Conservation (phyloP, 1,140 invertebrate species). For the Drosophila micromelanica region DNA sequence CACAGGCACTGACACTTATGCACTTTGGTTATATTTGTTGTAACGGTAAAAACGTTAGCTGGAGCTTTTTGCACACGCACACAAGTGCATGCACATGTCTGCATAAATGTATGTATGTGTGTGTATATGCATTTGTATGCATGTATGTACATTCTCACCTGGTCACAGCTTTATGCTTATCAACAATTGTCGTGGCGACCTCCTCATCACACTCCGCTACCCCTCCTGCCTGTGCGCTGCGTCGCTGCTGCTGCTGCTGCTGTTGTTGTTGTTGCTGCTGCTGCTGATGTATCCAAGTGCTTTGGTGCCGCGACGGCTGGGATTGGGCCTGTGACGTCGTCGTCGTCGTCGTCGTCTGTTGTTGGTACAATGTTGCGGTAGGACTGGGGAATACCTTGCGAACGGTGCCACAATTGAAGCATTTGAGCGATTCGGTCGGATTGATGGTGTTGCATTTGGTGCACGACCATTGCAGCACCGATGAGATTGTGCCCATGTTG, state of each 20-base stretch:
- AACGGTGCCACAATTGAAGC: conserved; percentile 90
- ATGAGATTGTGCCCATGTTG: conserved; percentile 95
- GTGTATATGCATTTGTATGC: conserved; percentile 28
- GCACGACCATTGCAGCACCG: conserved; percentile 95
- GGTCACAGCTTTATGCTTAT: conserved; percentile 59
- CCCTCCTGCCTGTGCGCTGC: conserved; percentile 21
- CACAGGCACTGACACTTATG: conserved; percentile 8
- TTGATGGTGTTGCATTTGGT: conserved; percentile 93
- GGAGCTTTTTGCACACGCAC: conserved; percentile 37
- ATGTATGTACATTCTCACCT: conserved; percentile 36
- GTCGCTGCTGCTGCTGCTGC: conserved; percentile 9
- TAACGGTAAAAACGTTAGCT: conserved; percentile 46
- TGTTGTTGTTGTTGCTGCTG: conserved; percentile 29
- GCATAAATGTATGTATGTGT: not conserved
- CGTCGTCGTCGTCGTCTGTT: conserved; percentile 4
- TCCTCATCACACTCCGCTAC: conserved; percentile 55
- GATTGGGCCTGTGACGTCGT: conserved; percentile 33
- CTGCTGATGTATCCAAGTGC: conserved; percentile 46
- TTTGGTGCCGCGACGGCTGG: conserved; percentile 33
- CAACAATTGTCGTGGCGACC: conserved; percentile 45
- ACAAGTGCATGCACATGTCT: not conserved
- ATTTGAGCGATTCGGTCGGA: conserved; percentile 91
- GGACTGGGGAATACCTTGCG: conserved; percentile 84
- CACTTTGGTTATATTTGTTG: conserved; percentile 34
- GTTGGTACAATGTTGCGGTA: conserved; percentile 59